Evolutionary conservation across 2,888 invertebrate genomes (phyloP), one percentile per base, ranked within the genome.

Genomic region (Fabriciana adippe): DNA sequence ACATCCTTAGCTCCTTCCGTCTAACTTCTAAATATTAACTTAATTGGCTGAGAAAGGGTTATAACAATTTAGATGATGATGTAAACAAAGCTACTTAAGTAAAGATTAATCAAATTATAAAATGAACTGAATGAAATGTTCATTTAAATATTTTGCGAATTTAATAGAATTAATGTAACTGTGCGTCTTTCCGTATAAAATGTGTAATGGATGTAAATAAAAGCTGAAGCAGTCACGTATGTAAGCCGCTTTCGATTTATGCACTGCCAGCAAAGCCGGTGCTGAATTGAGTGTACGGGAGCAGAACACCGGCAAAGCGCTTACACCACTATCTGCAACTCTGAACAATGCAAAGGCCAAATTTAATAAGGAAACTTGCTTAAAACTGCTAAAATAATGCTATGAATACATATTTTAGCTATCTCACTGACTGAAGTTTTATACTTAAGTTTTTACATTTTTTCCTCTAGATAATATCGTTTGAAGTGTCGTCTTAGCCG

Each of bases 181-280:
- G n/a, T 31, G 31, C 50, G 60, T 14, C 48, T 51, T 14, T 21
- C 11, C 14, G 54, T 62, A 54, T 66, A 55, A 60, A 26, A 66
- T 60, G 55, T 68, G 54, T 48, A 54, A 70, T 64, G 21, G 64
- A 76, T 77, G 76, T 59, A 80, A 81, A 82, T 81, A 81, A 79
- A 81, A 81, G 79, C 81, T 80, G 78, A 78, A 79, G 80, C 77
- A 78, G 81, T 81, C 80, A 78, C 78, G 79, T 81, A 78, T 82
- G 80, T 83, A 82, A 82, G 83, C 84, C 75, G 82, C 81, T 84
- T 84, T 81, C 82, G 81, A 84, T 84, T 83, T 82, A 81, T 81
- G 81, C 78, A 75, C 77, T 70, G 76, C 76, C 73, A 70, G 81
- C 78, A 79, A 78, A 80, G 76, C 78, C 74, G 70, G 71, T 75